Evolutionary conservation across 2,113 vertebrate species (phyloP), one percentile per base, ranked within the genome.

Genomic region (Coregonus clupeaformis): DNA sequence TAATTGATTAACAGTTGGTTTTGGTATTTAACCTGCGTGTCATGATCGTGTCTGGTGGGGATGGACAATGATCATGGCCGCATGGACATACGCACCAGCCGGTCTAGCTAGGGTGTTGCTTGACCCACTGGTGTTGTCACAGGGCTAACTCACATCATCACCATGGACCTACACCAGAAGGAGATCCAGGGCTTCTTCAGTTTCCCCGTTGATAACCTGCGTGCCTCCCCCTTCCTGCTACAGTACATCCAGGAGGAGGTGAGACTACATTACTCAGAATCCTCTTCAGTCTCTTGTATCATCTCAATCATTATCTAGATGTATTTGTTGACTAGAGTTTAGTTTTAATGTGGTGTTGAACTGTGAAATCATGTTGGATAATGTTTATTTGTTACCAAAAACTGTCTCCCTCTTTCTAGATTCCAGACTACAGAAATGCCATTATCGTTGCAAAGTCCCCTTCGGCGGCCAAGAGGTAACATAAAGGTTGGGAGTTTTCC

Each of bases 211-310:
- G 96, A 98, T 91, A 98, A 98, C 89, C 91, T 98, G 80, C 92
- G 96, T 86, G 96, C 95, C 69, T 98, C 96, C 0, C 96, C 96
- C 62, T 98, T 97, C 89, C 93, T 98, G 87, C 95, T 98, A 73
- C 96, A 98, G 87, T 98, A 98, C 78, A 98, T 98, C 89, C 95
- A 97, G 87, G 98, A 99, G 86, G 97, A 99, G 95, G 98, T 98
- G 71, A 74, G 71, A 20, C 9, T 24, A 20, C 13, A 1, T 49
- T 49, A 16, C 5, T 24, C 13, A 16, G 27, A 36, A 18, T 30
- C 25, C 25, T 30, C 62, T 64, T 2, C 62, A 24, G 62, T 64
- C 62, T 11, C 62, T 12, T 42, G 36, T 42, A 12, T 42, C 2
- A 42, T 42, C 7, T 42, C 5, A 25, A 12, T 20, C 22, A 12